Percentiles rank a stretch among this genome's conserved stretches.
phyloP scores from a whole-genome alignment of 2,113 vertebrate genomes.

The Calypte anna region DNA sequence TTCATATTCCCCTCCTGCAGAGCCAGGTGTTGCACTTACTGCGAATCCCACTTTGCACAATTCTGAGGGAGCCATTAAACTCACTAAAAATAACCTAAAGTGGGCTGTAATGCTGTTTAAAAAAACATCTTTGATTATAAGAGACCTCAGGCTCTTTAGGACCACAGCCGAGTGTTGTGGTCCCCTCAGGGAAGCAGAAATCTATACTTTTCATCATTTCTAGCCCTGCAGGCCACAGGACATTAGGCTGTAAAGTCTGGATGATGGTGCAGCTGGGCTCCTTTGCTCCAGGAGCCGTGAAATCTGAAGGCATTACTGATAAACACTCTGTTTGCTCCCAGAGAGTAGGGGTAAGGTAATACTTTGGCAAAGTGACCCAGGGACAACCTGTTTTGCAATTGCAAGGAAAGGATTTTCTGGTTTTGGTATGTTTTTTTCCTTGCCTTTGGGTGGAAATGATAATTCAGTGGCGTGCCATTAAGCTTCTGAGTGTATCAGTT shows the following conservation, averaged over 20 bases:
- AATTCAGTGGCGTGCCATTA: not conserved
- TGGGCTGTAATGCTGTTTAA: not conserved
- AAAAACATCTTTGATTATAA: not conserved
- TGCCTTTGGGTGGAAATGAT: not conserved
- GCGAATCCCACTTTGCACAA: not conserved
- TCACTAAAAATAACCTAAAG: constrained; percentile 5
- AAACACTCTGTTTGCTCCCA: not conserved
- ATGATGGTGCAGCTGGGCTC: constrained; percentile 23
- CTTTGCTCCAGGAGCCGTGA: constrained; percentile 3
- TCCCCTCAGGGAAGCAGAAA: constrained; percentile 5
- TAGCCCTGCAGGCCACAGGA: not conserved
- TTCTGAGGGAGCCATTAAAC: not conserved
- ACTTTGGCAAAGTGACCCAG: not conserved
- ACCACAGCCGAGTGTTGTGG: not conserved
- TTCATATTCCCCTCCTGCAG: constrained; percentile 1
- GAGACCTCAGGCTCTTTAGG: constrained; percentile 14
- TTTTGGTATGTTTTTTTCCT: not conserved
- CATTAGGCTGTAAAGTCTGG: constrained; percentile 5
- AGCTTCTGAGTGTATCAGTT: not conserved
- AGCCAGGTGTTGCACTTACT: not conserved
- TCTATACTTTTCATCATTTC: constrained; percentile 7
- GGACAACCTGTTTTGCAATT: rapidly evolving
- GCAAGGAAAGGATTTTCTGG: not conserved
- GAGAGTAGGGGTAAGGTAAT: not conserved
- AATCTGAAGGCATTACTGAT: not conserved